Conservation (phyloP, 2,888 invertebrate species). For the Meganola albula region DNA sequence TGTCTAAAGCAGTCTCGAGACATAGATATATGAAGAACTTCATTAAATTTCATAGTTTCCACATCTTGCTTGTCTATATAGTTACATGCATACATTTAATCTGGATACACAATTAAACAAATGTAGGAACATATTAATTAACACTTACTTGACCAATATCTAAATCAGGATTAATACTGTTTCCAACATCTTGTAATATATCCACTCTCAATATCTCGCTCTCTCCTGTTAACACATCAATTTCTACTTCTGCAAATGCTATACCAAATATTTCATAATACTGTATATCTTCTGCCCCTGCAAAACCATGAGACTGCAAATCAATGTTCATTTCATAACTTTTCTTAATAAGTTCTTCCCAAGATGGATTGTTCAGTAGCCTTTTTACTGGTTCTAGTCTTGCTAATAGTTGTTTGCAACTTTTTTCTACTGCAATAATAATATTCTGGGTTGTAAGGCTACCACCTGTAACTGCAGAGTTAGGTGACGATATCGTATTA, state of each 20-base stretch:
- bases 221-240: constrained; percentile 82
- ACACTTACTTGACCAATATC: constrained; percentile 53
- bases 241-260: constrained; percentile 6
- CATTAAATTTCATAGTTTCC: too few relatives aligned
- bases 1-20: too few relatives aligned
- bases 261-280: constrained; percentile 5
- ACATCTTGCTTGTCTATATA: too few relatives aligned
- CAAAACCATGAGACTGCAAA: constrained; percentile 80
- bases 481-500: constrained; percentile 13
- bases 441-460: constrained; percentile 48
- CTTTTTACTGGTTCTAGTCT: constrained; percentile 57
- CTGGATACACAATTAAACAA: too few relatives aligned
- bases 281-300: constrained; percentile 49
- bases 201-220: constrained; percentile 80
- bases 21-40: too few relatives aligned
- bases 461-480: constrained; percentile 10
- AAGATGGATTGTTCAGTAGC: constrained; percentile 63
- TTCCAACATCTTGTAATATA: constrained; percentile 82
- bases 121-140: too few relatives aligned
- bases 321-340: constrained; percentile 74
- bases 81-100: too few relatives aligned
- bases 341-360: constrained; percentile 72
- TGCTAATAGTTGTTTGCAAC: constrained; percentile 34
- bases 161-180: constrained; percentile 81
- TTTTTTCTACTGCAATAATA: constrained; percentile 33